Evolutionary conservation across 64 coral and sea anemone genomes (phyloP).

Genomic region (Hydrozoanthus tunicans): DNA sequence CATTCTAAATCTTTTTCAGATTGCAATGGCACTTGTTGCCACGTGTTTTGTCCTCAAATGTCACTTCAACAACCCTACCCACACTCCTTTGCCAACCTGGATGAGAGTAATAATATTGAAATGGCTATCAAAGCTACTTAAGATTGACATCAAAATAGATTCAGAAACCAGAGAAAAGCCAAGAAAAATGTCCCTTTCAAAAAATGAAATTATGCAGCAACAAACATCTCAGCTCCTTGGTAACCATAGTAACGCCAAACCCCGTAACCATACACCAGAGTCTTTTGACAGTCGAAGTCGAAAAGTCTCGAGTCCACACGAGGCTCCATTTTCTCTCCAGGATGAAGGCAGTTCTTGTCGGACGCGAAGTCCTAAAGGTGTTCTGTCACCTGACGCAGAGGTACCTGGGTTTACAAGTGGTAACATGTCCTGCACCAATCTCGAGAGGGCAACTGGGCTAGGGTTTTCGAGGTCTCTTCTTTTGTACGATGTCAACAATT

Average conservation of each 20-base stretch:
- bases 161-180: background rate
- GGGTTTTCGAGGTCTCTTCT: conserved; percentile 38
- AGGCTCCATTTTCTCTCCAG: background rate
- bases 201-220: conserved; percentile 33
- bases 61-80: conserved; percentile 80
- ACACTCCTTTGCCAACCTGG: conserved; percentile 77
- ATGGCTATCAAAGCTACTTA: conserved; percentile 60
- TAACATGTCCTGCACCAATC: conserved; percentile 31
- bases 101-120: conserved; percentile 64
- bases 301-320: conserved; percentile 3
- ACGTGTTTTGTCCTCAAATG: conserved; percentile 77
- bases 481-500: conserved; percentile 49
- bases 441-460: conserved; percentile 35
- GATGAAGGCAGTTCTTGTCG: background rate
- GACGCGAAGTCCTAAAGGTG: background rate
- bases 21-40: conserved; percentile 75
- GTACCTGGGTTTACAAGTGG: background rate
- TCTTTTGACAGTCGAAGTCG: background rate
- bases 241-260: conserved; percentile 13
- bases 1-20: conserved; percentile 19
- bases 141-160: conserved; percentile 37
- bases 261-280: background rate
- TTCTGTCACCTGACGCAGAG: conserved; percentile 1
- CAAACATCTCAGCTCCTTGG: background rate
- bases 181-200: conserved; percentile 3